Evolutionary conservation across 2,797 vertebrate species (phyloP).

Genomic region (Synaphobranchus kaupii): DNA sequence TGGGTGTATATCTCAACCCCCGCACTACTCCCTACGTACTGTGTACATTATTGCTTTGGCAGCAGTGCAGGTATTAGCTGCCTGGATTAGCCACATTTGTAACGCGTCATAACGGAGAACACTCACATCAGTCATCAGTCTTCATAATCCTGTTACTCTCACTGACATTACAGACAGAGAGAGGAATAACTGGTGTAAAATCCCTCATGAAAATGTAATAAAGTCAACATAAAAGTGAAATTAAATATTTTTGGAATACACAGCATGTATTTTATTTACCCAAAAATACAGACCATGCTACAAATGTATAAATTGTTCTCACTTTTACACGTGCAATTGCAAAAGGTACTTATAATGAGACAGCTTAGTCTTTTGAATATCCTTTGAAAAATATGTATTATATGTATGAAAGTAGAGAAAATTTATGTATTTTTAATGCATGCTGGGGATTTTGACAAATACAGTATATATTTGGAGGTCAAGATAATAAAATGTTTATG

Average conservation of each 20-base stretch:
- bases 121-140: conserved; percentile 27
- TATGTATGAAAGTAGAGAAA: too few relatives aligned
- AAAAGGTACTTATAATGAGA: not conserved
- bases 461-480: not conserved
- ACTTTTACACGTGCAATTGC: not conserved
- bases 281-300: not conserved
- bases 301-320: not conserved
- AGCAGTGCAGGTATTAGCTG: conserved; percentile 71
- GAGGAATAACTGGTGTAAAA: not conserved
- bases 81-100: conserved; percentile 75
- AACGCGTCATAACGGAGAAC: conserved; percentile 62
- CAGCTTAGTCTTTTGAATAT: not conserved
- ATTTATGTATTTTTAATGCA: not conserved
- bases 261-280: not conserved
- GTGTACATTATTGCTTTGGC: conserved; percentile 56
- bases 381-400: too few relatives aligned
- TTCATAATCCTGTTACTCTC: conserved; percentile 40
- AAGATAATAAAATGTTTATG: too few relatives aligned
- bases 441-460: not conserved
- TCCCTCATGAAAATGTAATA: not conserved
- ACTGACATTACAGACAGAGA: not conserved
- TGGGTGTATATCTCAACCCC: not conserved
- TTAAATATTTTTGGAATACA: not conserved
- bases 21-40: not conserved
- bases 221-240: not conserved